A percentile compares a stretch with the other conserved stretches of the same genome.
phyloP scores from a whole-genome alignment of 30 jellyfish, hydroid and myxozoan genomes.

The Turritopsis rubra region DNA sequence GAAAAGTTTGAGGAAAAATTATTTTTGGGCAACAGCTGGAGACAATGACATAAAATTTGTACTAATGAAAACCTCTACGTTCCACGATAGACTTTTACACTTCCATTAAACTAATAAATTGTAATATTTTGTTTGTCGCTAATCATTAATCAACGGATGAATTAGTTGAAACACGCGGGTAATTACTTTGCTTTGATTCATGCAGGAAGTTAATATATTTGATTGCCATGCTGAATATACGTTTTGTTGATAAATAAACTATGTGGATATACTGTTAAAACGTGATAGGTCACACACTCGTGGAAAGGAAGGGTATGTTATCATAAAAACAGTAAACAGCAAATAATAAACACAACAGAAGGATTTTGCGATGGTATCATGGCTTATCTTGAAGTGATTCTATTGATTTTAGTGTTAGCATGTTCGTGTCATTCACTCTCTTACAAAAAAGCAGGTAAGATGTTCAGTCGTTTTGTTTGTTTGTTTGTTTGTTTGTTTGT shows the following conservation, averaged over 20 bases:
- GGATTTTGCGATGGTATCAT: not conserved
- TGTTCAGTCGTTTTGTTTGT: not conserved
- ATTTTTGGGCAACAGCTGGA: no score
- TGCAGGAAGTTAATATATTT: not conserved
- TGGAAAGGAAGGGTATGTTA: not conserved
- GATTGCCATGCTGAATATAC: not conserved
- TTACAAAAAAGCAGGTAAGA: not conserved
- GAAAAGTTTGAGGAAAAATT: no score
- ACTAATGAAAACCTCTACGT: no score
- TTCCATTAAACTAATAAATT: no score
- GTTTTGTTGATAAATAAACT: not conserved
- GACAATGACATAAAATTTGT: no score
- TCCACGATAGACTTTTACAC: no score
- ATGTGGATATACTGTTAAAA: not conserved
- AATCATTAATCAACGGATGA: no score
- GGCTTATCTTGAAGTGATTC: not conserved
- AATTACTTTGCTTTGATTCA: not conserved
- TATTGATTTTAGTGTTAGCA: not conserved
- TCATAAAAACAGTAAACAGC: not conserved
- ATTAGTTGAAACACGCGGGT: not conserved
- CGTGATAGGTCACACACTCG: not conserved
- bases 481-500: not conserved
- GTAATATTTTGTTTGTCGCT: no score
- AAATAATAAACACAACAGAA: no score
- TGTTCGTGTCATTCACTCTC: not conserved